phyloP scores from a whole-genome alignment of 2,797 vertebrate species.

The Chelidonichthys spinosus region DNA sequence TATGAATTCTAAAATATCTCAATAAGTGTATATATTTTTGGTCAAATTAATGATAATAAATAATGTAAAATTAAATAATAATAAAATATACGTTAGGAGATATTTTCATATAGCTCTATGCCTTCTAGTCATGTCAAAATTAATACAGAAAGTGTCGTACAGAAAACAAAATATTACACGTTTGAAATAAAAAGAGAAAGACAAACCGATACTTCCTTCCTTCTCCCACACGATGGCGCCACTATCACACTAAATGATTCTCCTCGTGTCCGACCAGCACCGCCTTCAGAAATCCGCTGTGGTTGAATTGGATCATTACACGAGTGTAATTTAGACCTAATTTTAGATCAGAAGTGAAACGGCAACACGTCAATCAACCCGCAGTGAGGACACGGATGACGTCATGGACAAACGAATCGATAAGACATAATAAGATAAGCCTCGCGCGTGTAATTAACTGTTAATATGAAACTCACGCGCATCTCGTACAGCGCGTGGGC shows the following conservation, averaged over 20 bases:
- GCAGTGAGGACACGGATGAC: not conserved
- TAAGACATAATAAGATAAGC: not conserved
- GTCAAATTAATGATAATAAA: too few relatives aligned
- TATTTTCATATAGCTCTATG: too few relatives aligned
- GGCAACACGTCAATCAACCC: not conserved
- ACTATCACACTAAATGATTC: conserved; percentile 33
- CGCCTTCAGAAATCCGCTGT: not conserved
- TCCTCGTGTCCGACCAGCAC: not conserved
- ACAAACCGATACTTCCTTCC: rapidly evolving
- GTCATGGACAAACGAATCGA: not conserved
- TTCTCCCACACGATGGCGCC: conserved; percentile 63
- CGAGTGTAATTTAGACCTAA: not conserved
- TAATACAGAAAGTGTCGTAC: too few relatives aligned
- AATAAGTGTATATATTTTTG: too few relatives aligned
- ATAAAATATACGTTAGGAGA: too few relatives aligned
- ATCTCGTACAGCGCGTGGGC: not conserved
- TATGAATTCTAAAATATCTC: too few relatives aligned
- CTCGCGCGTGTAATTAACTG: not conserved
- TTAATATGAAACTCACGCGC: not conserved
- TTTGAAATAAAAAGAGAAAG: not conserved
- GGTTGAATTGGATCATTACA: not conserved
- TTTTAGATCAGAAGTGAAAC: not conserved
- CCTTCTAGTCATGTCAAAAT: too few relatives aligned
- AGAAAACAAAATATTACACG: too few relatives aligned
- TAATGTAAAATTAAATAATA: too few relatives aligned